A percentile compares a stretch with the other conserved stretches of the same genome.
These are phyloP conservation scores for Thaleichthys pacificus DNA, from an alignment of 2,797 vertebrate genomes.

Conservation along the genomic window DNA sequence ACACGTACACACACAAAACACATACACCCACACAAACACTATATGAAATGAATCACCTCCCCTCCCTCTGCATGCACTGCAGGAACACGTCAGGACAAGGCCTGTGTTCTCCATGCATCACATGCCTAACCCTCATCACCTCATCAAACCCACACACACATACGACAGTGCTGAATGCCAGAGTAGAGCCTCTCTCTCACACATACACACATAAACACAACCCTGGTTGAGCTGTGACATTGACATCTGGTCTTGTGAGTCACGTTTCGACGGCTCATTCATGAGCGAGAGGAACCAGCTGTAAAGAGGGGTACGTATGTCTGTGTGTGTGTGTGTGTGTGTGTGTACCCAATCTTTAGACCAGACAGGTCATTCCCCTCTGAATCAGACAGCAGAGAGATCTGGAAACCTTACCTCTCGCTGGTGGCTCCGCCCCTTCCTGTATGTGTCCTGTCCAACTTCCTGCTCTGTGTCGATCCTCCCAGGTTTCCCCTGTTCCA, in stretches of 20 bases:
- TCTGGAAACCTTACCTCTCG: constrained; percentile 45
- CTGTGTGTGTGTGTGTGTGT: not conserved
- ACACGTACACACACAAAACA: not conserved
- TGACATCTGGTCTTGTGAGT: constrained; percentile 60
- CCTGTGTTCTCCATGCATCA: constrained; percentile 13
- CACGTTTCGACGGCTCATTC: constrained; percentile 35
- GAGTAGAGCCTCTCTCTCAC: no score
- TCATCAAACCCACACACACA: not conserved
- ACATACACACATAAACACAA: constrained; percentile 10
- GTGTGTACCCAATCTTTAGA: not conserved
- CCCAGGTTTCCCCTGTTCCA: not conserved
- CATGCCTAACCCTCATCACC: constrained; percentile 21
- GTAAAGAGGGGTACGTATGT: not conserved
- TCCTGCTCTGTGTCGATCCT: constrained; percentile 13
- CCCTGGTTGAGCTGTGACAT: constrained; percentile 6
- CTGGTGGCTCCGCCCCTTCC: constrained; percentile 44
- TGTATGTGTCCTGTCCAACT: constrained; percentile 2
- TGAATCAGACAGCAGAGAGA: not conserved
- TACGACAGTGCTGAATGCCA: not conserved
- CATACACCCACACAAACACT: constrained; percentile 15
- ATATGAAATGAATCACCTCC: constrained; percentile 45
- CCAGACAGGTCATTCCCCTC: not conserved
- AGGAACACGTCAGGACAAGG: not conserved
- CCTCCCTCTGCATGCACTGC: constrained; percentile 9
- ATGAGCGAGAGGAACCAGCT: constrained; percentile 28